A percentile compares a stretch with the other conserved stretches of the same genome.
Evolutionary conservation across 2,888 invertebrate species (phyloP).

Genomic region (Drosophila buzzatii): DNA sequence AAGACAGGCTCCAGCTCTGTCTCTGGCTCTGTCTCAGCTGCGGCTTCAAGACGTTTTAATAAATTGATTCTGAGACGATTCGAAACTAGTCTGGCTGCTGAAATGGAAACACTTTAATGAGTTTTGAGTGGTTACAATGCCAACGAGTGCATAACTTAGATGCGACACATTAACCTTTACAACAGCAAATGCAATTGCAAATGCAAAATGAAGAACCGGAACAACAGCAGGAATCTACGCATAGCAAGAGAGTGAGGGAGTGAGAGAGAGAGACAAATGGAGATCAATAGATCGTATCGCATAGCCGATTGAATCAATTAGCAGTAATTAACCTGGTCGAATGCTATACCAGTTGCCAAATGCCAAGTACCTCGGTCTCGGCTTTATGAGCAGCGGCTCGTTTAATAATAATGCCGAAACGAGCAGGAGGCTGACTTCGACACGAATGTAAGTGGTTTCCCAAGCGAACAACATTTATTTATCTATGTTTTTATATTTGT

Average conservation of each 20-base stretch:
- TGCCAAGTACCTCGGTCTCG: slow-evolving; percentile 49
- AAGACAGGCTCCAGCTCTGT: slow-evolving; percentile 12
- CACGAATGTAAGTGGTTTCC: slow-evolving; percentile 37
- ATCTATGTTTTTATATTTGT: slow-evolving; percentile 14
- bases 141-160: slow-evolving; percentile 69
- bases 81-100: slow-evolving; percentile 32
- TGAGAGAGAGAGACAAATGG: neutral
- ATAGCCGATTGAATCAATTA: slow-evolving; percentile 58
- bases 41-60: slow-evolving; percentile 34
- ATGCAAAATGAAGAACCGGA: slow-evolving; percentile 44
- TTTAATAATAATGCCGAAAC: slow-evolving; percentile 39
- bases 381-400: slow-evolving; percentile 20
- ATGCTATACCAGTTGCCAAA: slow-evolving; percentile 52
- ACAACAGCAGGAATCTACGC: slow-evolving; percentile 55
- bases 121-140: slow-evolving; percentile 53
- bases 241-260: slow-evolving; percentile 13
- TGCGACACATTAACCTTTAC: slow-evolving; percentile 74
- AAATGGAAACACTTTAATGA: slow-evolving; percentile 65
- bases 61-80: slow-evolving; percentile 48
- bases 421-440: slow-evolving; percentile 16
- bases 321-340: slow-evolving; percentile 43
- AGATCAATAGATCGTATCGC: slow-evolving; percentile 12
- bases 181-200: slow-evolving; percentile 3
- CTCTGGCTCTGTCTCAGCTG: neutral
- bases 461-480: slow-evolving; percentile 35